A percentile compares a stretch with the other conserved stretches of the same genome.
These are phyloP conservation scores for Timema podura DNA, from an alignment of 2,888 invertebrate genomes.

Conservation along the genomic window DNA sequence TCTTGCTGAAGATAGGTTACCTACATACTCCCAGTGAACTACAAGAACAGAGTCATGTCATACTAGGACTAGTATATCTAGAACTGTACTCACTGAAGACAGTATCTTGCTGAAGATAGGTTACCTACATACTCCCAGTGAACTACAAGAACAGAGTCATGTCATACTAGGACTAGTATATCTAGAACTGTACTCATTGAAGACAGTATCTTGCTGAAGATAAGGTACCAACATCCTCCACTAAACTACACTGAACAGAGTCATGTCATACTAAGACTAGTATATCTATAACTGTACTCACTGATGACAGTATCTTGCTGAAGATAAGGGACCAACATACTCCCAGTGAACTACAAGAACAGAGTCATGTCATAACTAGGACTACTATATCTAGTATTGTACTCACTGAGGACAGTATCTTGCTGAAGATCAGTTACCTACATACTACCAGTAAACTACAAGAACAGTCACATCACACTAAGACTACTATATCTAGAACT, in stretches of 20 bases:
- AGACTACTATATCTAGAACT: neutral
- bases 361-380: too few species aligned
- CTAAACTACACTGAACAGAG: conserved; percentile 18
- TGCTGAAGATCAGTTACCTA: too few species aligned
- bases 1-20: conserved; percentile 22
- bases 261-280: too few species aligned
- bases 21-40: conserved; percentile 24
- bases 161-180: too few species aligned
- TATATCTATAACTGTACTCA: too few species aligned
- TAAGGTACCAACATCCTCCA: conserved; percentile 25
- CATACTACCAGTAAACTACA: conserved; percentile 25
- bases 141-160: too few species aligned
- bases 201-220: conserved; percentile 21
- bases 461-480: neutral
- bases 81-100: too few species aligned
- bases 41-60: conserved; percentile 15
- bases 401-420: too few species aligned
- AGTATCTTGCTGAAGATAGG: too few species aligned
- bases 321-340: conserved; percentile 26
- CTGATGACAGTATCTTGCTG: neutral
- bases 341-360: conserved; percentile 24
- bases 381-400: too few species aligned
- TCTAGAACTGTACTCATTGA: conserved; percentile 10
- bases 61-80: too few species aligned
- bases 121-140: too few species aligned